A percentile compares a stretch with the other conserved stretches of the same genome.
phyloP scores from a whole-genome alignment of 2,113 vertebrate species.

The Rhodinocichla rosea region DNA sequence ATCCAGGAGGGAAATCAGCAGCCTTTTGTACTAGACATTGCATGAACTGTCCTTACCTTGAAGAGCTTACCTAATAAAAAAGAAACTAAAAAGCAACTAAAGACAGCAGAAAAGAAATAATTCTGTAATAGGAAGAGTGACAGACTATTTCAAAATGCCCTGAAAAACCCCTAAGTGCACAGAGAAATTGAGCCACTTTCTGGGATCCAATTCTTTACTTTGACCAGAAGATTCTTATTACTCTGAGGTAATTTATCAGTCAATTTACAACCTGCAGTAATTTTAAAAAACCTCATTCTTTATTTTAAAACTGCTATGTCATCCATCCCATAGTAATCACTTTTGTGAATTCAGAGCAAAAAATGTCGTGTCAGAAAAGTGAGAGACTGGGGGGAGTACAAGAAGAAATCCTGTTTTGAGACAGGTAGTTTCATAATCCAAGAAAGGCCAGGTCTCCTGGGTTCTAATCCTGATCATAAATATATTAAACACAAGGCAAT shows the following conservation, averaged over 20 bases:
- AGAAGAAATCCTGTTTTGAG: background rate
- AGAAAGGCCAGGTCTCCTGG: background rate
- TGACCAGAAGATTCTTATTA: background rate
- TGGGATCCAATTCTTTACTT: background rate
- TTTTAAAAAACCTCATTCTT: background rate
- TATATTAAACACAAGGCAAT: background rate
- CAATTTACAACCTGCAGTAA: background rate
- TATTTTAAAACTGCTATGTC: background rate
- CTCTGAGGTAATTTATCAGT: background rate
- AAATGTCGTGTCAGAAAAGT: background rate
- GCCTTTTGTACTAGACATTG: background rate
- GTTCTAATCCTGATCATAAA: background rate
- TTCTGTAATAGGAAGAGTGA: background rate
- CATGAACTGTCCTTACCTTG: background rate
- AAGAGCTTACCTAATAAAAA: background rate
- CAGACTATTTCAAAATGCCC: background rate
- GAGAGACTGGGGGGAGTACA: background rate
- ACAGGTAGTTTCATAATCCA: background rate
- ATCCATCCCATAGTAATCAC: background rate
- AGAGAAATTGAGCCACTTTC: background rate
- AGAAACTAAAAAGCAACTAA: background rate
- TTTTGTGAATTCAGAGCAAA: background rate
- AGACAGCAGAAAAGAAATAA: background rate
- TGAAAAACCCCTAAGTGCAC: background rate
- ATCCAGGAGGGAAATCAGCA: conserved; percentile 14